Conservation (phyloP, 2,113 vertebrate species). For the Perca schrenkii region DNA sequence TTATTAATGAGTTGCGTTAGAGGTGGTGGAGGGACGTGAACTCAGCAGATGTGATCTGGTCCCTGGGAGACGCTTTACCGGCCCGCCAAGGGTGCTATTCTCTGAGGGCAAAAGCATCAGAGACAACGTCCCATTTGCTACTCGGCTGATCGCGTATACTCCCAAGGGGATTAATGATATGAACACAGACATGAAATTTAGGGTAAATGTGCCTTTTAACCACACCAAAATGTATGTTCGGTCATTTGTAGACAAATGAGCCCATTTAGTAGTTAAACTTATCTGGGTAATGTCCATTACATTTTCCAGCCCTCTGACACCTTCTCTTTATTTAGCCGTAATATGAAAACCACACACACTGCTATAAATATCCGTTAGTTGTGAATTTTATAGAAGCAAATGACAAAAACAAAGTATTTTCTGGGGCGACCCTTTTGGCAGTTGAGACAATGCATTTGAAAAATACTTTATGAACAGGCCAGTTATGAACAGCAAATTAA, state of each 20-base stretch:
- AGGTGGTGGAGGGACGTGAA: constrained; percentile 61
- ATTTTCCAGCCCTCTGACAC: constrained; percentile 21
- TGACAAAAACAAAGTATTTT: neutral
- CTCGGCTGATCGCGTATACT: constrained; percentile 43
- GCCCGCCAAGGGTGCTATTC: constrained; percentile 48
- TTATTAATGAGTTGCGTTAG: constrained; percentile 53
- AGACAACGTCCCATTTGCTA: constrained; percentile 62
- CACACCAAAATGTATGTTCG: constrained; percentile 36
- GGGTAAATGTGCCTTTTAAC: constrained; percentile 53
- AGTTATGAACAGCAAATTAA: constrained; percentile 5
- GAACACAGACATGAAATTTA: constrained; percentile 52
- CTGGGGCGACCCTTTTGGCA: neutral
- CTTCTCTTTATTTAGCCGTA: constrained; percentile 2
- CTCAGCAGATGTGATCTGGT: constrained; percentile 67
- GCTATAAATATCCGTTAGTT: neutral
- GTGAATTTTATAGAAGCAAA: neutral
- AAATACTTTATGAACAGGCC: neutral
- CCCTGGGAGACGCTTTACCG: constrained; percentile 57
- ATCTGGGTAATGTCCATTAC: neutral
- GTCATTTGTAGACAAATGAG: constrained; percentile 38
- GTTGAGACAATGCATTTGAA: neutral
- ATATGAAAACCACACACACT: neutral
- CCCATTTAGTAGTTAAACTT: constrained; percentile 22
- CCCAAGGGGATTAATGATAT: constrained; percentile 55
- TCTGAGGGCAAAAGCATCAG: constrained; percentile 48